These are phyloP conservation scores for Rhodophaea formosa DNA, from an alignment of 2,888 invertebrate genomes.

Conservation along the genomic window DNA sequence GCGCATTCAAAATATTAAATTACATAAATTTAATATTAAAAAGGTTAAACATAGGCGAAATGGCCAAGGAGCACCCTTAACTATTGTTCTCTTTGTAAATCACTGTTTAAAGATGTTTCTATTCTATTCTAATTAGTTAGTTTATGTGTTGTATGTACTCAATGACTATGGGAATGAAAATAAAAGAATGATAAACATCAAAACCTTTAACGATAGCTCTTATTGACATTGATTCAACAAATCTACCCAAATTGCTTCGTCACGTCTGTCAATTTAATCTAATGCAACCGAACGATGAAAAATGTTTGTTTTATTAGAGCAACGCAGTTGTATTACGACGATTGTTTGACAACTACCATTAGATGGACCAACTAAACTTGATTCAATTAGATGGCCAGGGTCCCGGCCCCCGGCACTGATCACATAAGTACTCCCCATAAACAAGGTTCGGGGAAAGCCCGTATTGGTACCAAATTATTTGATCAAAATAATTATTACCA, in stretches of 20 bases:
- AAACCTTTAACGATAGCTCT: background rate
- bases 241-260: slow-evolving; percentile 5
- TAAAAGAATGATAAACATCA: background rate
- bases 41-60: too few species aligned
- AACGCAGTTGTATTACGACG: slow-evolving; percentile 6
- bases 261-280: slow-evolving; percentile 9
- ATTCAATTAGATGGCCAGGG: background rate
- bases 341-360: slow-evolving; percentile 7
- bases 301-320: slow-evolving; percentile 21
- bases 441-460: background rate
- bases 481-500: background rate
- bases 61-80: too few species aligned
- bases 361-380: background rate
- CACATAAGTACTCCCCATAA: background rate
- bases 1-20: too few species aligned
- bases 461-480: slow-evolving; percentile 5
- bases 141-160: too few species aligned
- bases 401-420: background rate
- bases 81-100: too few species aligned
- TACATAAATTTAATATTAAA: too few species aligned
- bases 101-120: too few species aligned
- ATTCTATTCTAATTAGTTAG: background rate
- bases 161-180: background rate
- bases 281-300: slow-evolving; percentile 11
- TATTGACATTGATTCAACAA: slow-evolving; percentile 5